phyloP scores from a whole-genome alignment of 2,113 vertebrate species.

The Nyctibius bracteatus region DNA sequence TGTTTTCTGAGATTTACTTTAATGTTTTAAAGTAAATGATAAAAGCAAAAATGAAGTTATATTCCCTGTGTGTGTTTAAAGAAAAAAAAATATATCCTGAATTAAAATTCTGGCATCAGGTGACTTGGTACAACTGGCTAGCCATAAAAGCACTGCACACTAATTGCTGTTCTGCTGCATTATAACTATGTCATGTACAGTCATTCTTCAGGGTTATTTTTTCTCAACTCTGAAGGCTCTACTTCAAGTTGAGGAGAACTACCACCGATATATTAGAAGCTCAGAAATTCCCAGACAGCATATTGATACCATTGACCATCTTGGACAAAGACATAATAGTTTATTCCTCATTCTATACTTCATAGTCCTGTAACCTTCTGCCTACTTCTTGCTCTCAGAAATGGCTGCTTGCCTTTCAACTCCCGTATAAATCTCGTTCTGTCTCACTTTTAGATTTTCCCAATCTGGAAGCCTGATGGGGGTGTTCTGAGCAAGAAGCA shows the following conservation, averaged over 20 bases:
- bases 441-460: background rate
- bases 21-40: background rate
- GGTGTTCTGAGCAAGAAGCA: background rate
- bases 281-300: background rate
- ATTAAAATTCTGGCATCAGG: background rate
- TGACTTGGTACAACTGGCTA: background rate
- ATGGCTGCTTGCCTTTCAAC: background rate
- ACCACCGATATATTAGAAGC: background rate
- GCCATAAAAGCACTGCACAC: background rate
- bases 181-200: background rate
- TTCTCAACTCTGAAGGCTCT: background rate
- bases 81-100: background rate
- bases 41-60: background rate
- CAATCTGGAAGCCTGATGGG: background rate
- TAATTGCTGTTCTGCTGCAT: background rate
- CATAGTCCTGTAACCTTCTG: background rate
- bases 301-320: background rate
- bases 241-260: background rate
- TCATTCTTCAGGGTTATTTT: background rate
- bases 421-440: background rate
- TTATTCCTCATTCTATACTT: background rate
- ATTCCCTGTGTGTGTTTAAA: background rate
- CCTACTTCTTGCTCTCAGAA: background rate
- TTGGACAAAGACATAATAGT: background rate
- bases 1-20: background rate